Percentiles rank a stretch among this genome's conserved stretches.
Evolutionary conservation across 2,797 vertebrate genomes (phyloP).

Genomic region (Yasuhikotakia modesta): DNA sequence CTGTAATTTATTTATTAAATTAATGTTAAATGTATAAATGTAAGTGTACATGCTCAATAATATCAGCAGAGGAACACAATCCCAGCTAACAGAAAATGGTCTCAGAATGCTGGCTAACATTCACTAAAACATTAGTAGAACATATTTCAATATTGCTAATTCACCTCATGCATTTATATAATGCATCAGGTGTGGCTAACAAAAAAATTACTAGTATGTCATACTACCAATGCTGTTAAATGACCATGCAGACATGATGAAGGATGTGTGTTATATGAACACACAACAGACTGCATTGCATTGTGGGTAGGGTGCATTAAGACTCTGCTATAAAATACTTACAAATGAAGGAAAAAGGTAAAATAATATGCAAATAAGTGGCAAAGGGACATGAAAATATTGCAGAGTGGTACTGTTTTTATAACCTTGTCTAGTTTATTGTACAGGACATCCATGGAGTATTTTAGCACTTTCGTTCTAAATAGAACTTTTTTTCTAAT

Average conservation of each 20-base stretch:
- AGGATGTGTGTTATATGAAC: constrained; percentile 27
- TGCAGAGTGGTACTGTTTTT: neutral
- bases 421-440: neutral
- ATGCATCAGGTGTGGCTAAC: constrained; percentile 39
- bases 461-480: constrained; percentile 4
- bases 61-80: neutral
- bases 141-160: constrained; percentile 5
- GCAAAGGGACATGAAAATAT: neutral
- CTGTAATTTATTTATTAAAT: too few species aligned
- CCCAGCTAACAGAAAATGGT: too few species aligned
- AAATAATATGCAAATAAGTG: neutral
- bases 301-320: neutral
- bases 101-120: too few species aligned
- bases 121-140: too few species aligned
- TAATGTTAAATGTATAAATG: neutral
- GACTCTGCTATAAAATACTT: neutral
- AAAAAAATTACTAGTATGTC: constrained; percentile 60
- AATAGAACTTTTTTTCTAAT: constrained; percentile 18
- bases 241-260: constrained; percentile 62
- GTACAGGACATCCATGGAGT: neutral
- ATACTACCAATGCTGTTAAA: constrained; percentile 71
- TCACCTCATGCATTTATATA: constrained; percentile 51
- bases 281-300: constrained; percentile 6
- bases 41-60: neutral
- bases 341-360: neutral